phyloP scores from a whole-genome alignment of 1,140 invertebrate genomes.

The Choristoneura fumiferana region DNA sequence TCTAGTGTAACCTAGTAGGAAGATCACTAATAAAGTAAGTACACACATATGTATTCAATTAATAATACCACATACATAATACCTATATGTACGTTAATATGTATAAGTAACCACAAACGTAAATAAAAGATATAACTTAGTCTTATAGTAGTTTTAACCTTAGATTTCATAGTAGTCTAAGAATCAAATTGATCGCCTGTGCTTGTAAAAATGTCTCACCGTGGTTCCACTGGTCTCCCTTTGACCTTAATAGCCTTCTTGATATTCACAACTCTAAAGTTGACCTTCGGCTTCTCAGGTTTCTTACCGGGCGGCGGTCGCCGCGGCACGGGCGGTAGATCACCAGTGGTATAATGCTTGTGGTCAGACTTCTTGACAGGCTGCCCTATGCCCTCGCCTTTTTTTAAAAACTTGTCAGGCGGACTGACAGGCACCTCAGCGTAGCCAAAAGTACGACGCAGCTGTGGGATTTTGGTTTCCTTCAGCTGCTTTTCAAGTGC shows the following conservation, averaged over 20 bases:
- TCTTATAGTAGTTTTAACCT: no score
- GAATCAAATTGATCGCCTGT: no score
- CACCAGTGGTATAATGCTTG: constrained; percentile 54
- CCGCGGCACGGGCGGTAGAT: constrained; percentile 73
- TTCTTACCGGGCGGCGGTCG: constrained; percentile 43
- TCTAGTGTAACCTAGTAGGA: no score
- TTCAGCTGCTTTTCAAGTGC: constrained; percentile 61
- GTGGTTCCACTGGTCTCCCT: constrained; percentile 71
- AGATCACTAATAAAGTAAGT: no score
- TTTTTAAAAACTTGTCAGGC: constrained; percentile 80
- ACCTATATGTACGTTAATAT: no score
- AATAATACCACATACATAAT: no score
- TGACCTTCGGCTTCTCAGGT: constrained; percentile 47
- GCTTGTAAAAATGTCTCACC: constrained; percentile 39
- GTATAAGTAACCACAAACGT: no score
- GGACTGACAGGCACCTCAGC: constrained; percentile 77
- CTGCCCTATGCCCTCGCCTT: constrained; percentile 76
- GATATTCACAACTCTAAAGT: constrained; percentile 80
- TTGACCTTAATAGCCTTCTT: constrained; percentile 74
- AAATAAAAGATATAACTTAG: no score
- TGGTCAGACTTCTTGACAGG: constrained; percentile 72
- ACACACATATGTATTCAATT: no score
- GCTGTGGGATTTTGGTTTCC: constrained; percentile 53
- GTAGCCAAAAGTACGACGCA: constrained; percentile 80
- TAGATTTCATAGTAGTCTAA: neutral